phyloP scores from a whole-genome alignment of 1,140 invertebrate genomes.

The Phocides pigmalion region DNA sequence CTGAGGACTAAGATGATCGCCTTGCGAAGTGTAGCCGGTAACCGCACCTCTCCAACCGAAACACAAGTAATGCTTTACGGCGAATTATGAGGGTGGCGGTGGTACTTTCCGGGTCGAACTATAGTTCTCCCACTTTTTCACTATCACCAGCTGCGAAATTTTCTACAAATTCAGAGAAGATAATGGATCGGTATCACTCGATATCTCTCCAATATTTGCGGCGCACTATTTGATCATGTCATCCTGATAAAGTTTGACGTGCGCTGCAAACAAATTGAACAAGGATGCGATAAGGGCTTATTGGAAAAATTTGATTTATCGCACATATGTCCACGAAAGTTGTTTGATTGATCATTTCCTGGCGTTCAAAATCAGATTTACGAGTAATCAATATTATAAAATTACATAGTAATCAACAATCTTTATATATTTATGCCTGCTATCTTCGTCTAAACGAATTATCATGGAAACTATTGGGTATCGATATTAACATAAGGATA shows the following conservation, averaged over 20 bases:
- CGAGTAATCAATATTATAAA: background rate
- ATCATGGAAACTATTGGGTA: no score
- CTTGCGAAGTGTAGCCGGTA: no score
- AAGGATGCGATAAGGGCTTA: conserved; percentile 10
- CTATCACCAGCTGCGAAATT: conserved; percentile 25
- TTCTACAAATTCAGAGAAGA: conserved; percentile 7
- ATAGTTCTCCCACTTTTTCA: no score
- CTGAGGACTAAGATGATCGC: no score
- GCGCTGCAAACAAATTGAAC: conserved; percentile 6
- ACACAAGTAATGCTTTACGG: no score
- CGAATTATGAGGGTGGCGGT: no score
- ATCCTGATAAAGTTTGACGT: conserved; percentile 45
- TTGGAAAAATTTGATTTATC: conserved; percentile 23
- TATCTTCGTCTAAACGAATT: no score
- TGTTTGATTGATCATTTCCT: conserved; percentile 16
- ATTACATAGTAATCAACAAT: no score
- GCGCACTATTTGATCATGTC: conserved; percentile 43
- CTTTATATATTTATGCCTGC: no score
- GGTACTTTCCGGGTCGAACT: no score
- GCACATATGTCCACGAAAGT: background rate
- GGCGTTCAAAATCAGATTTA: background rate
- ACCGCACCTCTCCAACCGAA: no score
- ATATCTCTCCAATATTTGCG: conserved; percentile 30
- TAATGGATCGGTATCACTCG: conserved; percentile 15
- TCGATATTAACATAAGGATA: no score